A percentile compares a stretch with the other conserved stretches of the same genome.
These are phyloP conservation scores for Baryphthengus martii DNA, from an alignment of 2,113 vertebrate species.

Conservation along the genomic window DNA sequence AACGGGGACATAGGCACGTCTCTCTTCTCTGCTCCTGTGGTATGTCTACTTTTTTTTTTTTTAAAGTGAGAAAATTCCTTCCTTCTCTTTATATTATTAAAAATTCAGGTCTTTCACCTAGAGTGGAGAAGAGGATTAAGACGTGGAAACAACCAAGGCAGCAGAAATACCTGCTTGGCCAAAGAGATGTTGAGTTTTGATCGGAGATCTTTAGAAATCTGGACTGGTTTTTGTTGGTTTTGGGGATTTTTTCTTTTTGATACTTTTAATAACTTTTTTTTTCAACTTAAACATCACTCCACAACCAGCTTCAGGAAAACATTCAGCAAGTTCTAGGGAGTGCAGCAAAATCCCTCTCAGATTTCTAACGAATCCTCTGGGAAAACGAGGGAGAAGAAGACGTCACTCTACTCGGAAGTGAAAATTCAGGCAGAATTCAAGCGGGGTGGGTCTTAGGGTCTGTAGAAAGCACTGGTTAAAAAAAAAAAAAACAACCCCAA, in stretches of 20 bases:
- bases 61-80: neutral
- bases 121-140: neutral
- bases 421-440: neutral
- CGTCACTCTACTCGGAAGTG: neutral
- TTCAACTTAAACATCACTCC: neutral
- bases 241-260: neutral
- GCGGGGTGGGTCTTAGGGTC: neutral
- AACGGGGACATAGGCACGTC: neutral
- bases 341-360: neutral
- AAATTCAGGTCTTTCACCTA: neutral
- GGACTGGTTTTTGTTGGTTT: neutral
- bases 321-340: neutral
- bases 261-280: neutral
- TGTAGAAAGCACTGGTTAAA: neutral
- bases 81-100: slow-evolving; percentile 13
- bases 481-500: neutral
- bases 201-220: neutral
- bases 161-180: neutral
- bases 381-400: neutral
- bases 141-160: neutral
- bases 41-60: neutral
- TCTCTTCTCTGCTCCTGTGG: neutral
- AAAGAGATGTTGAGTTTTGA: neutral
- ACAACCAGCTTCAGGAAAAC: neutral
- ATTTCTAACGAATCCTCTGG: neutral